Evolutionary conservation across 2,797 vertebrate genomes (phyloP).

Genomic region (Xenentodon cancila): DNA sequence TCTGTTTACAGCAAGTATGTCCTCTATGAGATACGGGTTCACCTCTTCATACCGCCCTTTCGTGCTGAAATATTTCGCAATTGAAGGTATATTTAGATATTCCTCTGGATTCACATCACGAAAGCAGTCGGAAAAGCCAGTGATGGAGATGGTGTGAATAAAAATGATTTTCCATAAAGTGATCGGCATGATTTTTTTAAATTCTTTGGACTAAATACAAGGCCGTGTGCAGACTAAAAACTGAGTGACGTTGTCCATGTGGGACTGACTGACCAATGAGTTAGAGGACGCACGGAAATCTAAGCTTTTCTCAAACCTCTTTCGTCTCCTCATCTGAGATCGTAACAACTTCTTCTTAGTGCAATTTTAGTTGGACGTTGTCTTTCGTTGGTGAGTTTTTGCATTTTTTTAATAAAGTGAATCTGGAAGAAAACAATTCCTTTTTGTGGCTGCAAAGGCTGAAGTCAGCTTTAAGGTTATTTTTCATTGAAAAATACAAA

Average conservation of each 20-base stretch:
- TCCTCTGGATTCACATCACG: background rate
- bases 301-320: no score
- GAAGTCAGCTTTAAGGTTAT: no score
- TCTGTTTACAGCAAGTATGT: slow-evolving; percentile 77
- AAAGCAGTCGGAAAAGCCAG: background rate
- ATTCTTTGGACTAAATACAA: background rate
- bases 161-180: background rate
- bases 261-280: slow-evolving; percentile 9
- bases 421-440: no score
- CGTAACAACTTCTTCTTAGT: no score
- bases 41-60: slow-evolving; percentile 92
- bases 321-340: no score
- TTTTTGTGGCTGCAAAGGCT: no score
- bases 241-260: slow-evolving; percentile 9
- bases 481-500: no score
- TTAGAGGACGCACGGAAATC: background rate
- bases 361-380: no score
- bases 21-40: slow-evolving; percentile 77
- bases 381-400: no score
- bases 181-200: background rate
- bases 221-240: background rate
- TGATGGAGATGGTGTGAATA: background rate
- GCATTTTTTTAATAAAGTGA: no score
- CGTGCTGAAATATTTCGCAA: slow-evolving; percentile 87
- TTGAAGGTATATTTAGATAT: slow-evolving; percentile 46